phyloP scores from a whole-genome alignment of 2,888 invertebrate species.

The Eupeodes luniger region DNA sequence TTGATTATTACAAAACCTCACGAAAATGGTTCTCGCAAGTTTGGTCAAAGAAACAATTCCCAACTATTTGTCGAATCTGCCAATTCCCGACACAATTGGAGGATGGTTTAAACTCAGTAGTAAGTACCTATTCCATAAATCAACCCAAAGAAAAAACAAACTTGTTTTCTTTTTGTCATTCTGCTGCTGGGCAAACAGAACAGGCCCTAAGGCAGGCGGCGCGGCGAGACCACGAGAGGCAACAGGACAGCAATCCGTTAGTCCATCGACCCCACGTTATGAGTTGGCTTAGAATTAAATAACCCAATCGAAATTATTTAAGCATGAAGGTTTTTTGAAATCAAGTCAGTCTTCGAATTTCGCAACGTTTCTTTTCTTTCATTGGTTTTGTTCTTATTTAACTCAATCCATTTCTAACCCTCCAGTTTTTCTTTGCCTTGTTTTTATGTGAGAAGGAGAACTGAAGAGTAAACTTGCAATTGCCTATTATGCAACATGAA shows the following conservation, averaged over 20 bases:
- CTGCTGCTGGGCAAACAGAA: background rate
- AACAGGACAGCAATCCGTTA: conserved; percentile 1
- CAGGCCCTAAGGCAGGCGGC: background rate
- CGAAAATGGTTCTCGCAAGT: conserved; percentile 91
- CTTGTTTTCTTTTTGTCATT: conserved; percentile 21
- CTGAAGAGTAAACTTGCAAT: background rate
- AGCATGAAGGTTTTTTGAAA: background rate
- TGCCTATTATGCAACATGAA: background rate
- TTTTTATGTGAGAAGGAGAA: background rate
- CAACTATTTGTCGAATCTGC: conserved; percentile 92
- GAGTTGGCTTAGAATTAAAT: background rate
- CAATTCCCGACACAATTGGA: conserved; percentile 92
- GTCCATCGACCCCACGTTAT: conserved; percentile 15
- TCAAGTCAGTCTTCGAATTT: background rate
- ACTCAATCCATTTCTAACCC: background rate
- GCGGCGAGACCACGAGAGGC: background rate
- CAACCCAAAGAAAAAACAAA: background rate
- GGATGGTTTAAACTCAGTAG: conserved; percentile 95
- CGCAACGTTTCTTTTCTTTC: background rate
- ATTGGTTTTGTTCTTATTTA: background rate
- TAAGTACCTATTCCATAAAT: conserved; percentile 84
- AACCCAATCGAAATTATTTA: background rate
- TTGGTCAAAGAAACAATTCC: conserved; percentile 92
- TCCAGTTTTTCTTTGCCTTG: background rate
- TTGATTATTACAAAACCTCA: conserved; percentile 41